phyloP scores from a whole-genome alignment of 2,888 invertebrate species.

The Caenorhabditis imperialis region DNA sequence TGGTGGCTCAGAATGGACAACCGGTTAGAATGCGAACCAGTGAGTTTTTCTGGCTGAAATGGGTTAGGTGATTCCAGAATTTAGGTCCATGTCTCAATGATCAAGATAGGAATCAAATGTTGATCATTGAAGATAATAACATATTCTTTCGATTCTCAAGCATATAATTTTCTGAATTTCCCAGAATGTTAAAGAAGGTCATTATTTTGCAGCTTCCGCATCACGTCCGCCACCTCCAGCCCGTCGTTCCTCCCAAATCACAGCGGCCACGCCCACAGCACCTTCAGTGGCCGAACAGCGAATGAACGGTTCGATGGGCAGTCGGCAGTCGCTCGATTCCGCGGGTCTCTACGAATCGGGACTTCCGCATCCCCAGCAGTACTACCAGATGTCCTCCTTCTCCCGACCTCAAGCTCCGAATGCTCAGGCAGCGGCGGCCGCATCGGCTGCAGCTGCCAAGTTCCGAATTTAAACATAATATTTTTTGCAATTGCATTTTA shows the following conservation, averaged over 20 bases:
- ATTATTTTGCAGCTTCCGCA: constrained; percentile 50
- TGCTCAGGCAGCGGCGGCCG: not conserved
- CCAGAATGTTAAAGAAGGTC: no score
- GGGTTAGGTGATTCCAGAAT: no score
- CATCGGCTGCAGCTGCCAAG: constrained; percentile 41
- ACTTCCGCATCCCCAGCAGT: constrained; percentile 29
- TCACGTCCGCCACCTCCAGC: constrained; percentile 80
- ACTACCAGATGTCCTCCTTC: constrained; percentile 46
- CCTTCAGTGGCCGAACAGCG: constrained; percentile 74
- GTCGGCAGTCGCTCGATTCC: constrained; percentile 63
- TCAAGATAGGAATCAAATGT: no score
- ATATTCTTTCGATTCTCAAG: no score
- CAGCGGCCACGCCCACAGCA: constrained; percentile 75
- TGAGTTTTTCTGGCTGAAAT: constrained; percentile 31
- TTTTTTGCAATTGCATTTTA: not conserved
- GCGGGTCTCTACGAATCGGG: constrained; percentile 49
- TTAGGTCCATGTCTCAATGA: no score
- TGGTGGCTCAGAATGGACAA: constrained; percentile 3
- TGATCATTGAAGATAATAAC: no score
- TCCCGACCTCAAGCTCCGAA: constrained; percentile 6
- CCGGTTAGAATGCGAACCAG: constrained; percentile 59
- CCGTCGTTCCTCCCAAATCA: constrained; percentile 78
- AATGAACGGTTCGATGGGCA: constrained; percentile 59
- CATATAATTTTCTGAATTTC: no score
- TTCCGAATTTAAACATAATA: constrained; percentile 32